Base-by-base conservation (phyloP, 2,888 invertebrate genomes). In the Cosmorhoe ocellata region DNA sequence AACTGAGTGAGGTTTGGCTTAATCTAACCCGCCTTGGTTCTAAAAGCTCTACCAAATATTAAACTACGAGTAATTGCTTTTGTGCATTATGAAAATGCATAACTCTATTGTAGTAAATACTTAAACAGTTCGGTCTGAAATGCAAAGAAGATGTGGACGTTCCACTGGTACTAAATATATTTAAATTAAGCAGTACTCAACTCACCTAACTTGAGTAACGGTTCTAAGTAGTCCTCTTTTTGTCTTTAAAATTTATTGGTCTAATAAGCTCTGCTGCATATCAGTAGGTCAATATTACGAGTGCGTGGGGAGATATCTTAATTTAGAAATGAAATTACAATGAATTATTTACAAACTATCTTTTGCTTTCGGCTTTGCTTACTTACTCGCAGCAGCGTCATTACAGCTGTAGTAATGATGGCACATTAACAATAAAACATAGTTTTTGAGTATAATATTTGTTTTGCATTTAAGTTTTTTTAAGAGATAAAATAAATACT, bases 141-240 rank as follows among this genome's bases (percentile, higher is more conserved):
- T 4, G 18, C 4, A 18, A 18, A 18, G 9, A 28, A 28, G n/a
- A 2, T 2, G 27, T 3, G 9, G 1, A n/a, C n/a, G n/a, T n/a
- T n/a, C 2, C 22, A 26, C 12, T 37, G 13, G 37, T 26, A 26
- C 11, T 9, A 2, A 26, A 14, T 40, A 2, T 36, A 30, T 51
- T 24, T 51, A 40, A 56, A 59, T 54, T 48, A 52, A 54, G 51
- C 51, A 60, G 58, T 62, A 67, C 37, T 39, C 24, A 5, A 7
- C 4, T 18, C 18, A 18, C 71, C 72, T 74, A 69, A 61, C 67
- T 67, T 43, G 50, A 56, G 59, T 78, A 79, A 79, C 77, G 76
- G 78, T 73, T 59, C 48, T 46, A 46, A 62, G 59, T 60, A 56
- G 60, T 71, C 61, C 61, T 70, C 68, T 64, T 71, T 73, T 72